Conservation (phyloP, 2,888 invertebrate genomes). For the Falcaria lacertinaria region DNA sequence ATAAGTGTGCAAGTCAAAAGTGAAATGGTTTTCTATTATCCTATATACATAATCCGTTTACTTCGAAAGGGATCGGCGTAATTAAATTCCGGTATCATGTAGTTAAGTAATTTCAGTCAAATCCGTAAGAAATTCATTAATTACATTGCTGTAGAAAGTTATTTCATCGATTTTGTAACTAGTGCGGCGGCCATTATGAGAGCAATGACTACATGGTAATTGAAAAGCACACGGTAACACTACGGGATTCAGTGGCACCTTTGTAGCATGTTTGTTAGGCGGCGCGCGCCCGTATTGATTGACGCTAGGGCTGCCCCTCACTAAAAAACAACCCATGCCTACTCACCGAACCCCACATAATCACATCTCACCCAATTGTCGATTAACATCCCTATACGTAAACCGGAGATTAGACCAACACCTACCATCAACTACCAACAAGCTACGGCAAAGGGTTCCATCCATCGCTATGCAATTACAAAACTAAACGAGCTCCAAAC, state of each 20-base stretch:
- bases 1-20: no score
- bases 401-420: conserved; percentile 57
- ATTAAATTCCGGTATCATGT: no score
- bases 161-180: no score
- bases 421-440: conserved; percentile 27
- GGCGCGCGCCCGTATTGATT: conserved; percentile 48
- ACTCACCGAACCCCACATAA: conserved; percentile 39
- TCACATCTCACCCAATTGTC: conserved; percentile 54
- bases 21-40: no score
- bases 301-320: conserved; percentile 35
- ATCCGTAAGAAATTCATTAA: no score
- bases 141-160: no score
- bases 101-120: no score
- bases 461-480: conserved; percentile 47
- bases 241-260: conserved; percentile 10
- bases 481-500: conserved; percentile 39
- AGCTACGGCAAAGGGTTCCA: conserved; percentile 38
- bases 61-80: no score
- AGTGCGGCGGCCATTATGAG: conserved; percentile 5
- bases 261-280: conserved; percentile 51
- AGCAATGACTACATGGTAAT: conserved; percentile 2
- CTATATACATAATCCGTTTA: no score
- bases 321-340: conserved; percentile 11
- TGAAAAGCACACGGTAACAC: not conserved
- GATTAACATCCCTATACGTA: conserved; percentile 55